These are phyloP conservation scores for Folsomia manolachei DNA, from an alignment of 2,888 invertebrate genomes.

Conservation along the genomic window DNA sequence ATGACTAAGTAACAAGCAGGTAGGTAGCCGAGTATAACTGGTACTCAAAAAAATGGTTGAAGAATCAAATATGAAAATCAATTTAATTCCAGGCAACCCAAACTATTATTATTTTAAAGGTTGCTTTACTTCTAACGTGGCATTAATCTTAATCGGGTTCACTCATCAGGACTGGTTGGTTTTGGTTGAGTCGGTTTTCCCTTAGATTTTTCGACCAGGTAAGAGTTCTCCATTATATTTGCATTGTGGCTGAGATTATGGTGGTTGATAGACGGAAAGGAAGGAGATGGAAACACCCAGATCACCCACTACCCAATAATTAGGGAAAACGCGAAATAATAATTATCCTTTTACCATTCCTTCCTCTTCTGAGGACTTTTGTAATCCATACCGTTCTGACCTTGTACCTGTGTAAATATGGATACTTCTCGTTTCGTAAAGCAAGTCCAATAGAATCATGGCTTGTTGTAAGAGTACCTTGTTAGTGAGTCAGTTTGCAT, in stretches of 20 bases:
- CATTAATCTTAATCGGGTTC: not conserved
- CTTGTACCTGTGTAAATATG: no score
- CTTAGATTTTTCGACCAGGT: not conserved
- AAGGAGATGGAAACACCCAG: constrained; percentile 8
- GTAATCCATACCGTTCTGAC: no score
- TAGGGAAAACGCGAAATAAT: not conserved
- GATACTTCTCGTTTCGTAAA: no score
- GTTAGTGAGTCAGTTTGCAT: no score
- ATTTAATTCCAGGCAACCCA: not conserved
- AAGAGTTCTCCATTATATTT: no score
- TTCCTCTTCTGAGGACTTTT: no score
- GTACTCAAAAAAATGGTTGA: not conserved
- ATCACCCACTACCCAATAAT: constrained; percentile 5
- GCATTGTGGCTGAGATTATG: not conserved
- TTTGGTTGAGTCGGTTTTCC: no score
- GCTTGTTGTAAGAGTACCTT: no score
- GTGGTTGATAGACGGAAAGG: not conserved
- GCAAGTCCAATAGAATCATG: no score
- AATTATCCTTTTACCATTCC: constrained; percentile 7
- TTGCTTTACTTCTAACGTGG: not conserved
- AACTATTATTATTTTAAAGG: not conserved
- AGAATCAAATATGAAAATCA: not conserved
- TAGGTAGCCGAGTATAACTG: not conserved
- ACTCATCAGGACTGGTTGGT: not conserved
- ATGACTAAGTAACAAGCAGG: not conserved